These are phyloP conservation scores for Pararge aegeria DNA, from an alignment of 1,140 invertebrate genomes.

Conservation along the genomic window DNA sequence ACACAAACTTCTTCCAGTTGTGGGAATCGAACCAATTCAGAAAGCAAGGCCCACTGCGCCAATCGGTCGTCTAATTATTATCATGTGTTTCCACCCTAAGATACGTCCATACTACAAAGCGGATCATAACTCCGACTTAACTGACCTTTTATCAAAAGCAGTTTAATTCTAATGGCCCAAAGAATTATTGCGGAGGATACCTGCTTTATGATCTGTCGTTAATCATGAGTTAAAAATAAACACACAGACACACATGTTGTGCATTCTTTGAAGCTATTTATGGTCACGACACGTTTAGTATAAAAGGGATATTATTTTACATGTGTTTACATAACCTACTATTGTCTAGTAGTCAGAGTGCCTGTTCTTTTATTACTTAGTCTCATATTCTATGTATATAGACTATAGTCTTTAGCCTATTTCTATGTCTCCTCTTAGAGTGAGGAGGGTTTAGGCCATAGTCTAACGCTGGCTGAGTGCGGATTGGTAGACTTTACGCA, in stretches of 20 bases:
- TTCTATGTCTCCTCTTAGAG: too few species aligned
- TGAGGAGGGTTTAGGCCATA: too few species aligned
- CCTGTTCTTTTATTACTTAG: too few species aligned
- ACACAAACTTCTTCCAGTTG: too few species aligned
- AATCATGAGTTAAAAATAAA: conserved; percentile 29
- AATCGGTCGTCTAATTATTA: too few species aligned
- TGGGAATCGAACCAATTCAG: too few species aligned
- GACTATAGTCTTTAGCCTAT: too few species aligned
- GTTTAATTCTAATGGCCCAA: conserved; percentile 24
- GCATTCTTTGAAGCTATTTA: conserved; percentile 28
- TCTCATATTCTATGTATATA: too few species aligned
- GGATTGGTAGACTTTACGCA: too few species aligned
- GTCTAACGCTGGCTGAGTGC: too few species aligned
- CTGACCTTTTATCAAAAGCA: conserved; percentile 29
- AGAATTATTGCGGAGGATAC: conserved; percentile 26
- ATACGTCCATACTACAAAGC: conserved; percentile 5
- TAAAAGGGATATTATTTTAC: conserved; percentile 10
- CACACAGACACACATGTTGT: conserved; percentile 12
- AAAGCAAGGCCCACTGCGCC: too few species aligned
- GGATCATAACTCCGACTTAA: conserved; percentile 28
- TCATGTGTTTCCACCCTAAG: neutral
- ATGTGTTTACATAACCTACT: neutral
- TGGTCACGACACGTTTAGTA: conserved; percentile 14
- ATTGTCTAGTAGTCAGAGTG: neutral
- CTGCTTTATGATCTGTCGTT: conserved; percentile 29